A percentile compares a stretch with the other conserved stretches of the same genome.
Conservation (phyloP, 2,113 vertebrate species). For the Rhombomys opimus region DNA sequence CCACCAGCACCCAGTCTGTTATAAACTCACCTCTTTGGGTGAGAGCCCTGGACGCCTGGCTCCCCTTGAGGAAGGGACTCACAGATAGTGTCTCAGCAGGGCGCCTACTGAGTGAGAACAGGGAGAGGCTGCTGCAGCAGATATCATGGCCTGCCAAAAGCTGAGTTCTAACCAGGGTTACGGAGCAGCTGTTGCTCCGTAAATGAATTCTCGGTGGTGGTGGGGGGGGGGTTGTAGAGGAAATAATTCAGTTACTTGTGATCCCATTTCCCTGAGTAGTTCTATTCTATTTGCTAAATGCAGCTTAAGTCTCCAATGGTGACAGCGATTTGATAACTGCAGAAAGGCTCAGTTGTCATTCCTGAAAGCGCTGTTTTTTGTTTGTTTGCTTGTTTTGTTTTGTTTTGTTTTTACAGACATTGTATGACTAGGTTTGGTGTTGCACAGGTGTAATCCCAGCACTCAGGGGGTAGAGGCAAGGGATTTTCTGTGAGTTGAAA, state of each 20-base stretch:
- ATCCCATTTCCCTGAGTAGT: background rate
- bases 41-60: background rate
- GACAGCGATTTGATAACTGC: background rate
- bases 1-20: background rate
- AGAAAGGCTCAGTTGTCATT: background rate
- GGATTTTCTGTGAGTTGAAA: background rate
- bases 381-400: no score
- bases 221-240: no score
- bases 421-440: background rate
- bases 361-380: background rate
- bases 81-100: background rate
- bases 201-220: slow-evolving; percentile 3
- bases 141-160: background rate
- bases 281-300: background rate
- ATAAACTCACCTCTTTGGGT: background rate
- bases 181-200: slow-evolving; percentile 10
- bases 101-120: background rate
- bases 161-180: background rate
- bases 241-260: background rate
- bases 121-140: background rate
- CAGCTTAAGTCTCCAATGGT: background rate
- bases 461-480: background rate
- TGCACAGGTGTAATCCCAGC: background rate
- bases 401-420: background rate
- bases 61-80: background rate